Percentiles rank a stretch among this genome's conserved stretches.
phyloP scores from a whole-genome alignment of 2,113 vertebrate genomes.

The Centropus unirufus region DNA sequence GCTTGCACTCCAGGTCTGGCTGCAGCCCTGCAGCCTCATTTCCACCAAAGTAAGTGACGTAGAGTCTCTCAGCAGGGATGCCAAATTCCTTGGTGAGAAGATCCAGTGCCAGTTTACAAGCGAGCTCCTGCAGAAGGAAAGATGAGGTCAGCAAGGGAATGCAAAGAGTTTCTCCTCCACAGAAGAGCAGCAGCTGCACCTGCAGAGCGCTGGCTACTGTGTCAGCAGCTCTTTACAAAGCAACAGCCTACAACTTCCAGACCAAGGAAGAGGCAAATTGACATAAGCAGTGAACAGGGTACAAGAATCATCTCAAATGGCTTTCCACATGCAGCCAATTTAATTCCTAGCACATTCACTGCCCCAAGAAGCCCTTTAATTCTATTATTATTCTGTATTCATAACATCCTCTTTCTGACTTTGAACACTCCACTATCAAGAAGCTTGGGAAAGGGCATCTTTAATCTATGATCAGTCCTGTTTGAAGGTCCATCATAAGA shows the following conservation, averaged over 20 bases:
- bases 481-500: background rate
- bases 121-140: constrained; percentile 83
- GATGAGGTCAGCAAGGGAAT: background rate
- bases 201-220: background rate
- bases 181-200: background rate
- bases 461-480: background rate
- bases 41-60: constrained; percentile 97
- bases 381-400: background rate
- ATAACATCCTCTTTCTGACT: background rate
- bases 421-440: background rate
- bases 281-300: background rate
- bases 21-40: constrained; percentile 88
- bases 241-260: background rate
- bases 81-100: constrained; percentile 93
- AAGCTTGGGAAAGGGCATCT: background rate
- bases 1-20: constrained; percentile 94
- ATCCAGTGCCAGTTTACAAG: constrained; percentile 93
- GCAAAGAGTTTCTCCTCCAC: background rate
- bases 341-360: background rate
- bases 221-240: background rate
- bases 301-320: background rate
- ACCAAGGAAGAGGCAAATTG: background rate
- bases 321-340: background rate
- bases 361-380: background rate
- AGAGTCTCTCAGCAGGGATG: constrained; percentile 93